phyloP scores from a whole-genome alignment of 2,113 vertebrate species.

The Lamprotornis superbus region DNA sequence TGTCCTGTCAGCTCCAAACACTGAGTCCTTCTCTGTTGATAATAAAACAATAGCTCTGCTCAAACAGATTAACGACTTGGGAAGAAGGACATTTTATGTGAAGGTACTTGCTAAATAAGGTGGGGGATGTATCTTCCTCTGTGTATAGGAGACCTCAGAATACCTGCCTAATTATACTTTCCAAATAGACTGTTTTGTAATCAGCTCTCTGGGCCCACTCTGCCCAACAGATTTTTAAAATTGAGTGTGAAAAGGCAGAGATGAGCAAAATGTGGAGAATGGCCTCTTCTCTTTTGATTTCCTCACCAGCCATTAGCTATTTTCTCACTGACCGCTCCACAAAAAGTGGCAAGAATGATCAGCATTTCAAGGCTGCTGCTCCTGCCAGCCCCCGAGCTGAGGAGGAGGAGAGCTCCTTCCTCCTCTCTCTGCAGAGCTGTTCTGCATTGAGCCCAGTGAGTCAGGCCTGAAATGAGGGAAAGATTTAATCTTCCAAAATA shows the following conservation, averaged over 20 bases:
- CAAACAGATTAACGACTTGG: not conserved
- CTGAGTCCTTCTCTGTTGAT: not conserved
- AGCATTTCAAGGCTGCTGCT: not conserved
- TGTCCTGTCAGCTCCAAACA: not conserved
- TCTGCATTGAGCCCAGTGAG: not conserved
- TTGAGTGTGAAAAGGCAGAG: slow-evolving; percentile 4
- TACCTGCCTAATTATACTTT: not conserved
- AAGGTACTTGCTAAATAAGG: not conserved
- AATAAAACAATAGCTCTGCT: not conserved
- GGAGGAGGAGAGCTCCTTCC: slow-evolving; percentile 19
- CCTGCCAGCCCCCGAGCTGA: not conserved
- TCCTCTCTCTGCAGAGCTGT: not conserved
- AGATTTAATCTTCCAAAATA: not conserved
- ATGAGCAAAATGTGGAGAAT: not conserved
- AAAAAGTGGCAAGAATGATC: slow-evolving; percentile 25
- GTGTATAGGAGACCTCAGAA: not conserved
- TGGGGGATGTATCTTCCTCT: not conserved
- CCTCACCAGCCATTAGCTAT: slow-evolving; percentile 30
- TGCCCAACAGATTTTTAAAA: not conserved
- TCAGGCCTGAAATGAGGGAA: not conserved
- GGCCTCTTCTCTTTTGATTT: slow-evolving; percentile 17
- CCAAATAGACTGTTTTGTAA: not conserved
- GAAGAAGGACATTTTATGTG: not conserved
- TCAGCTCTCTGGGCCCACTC: not conserved
- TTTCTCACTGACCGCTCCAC: slow-evolving; percentile 40